Base-by-base conservation (phyloP, 2,113 vertebrate genomes). In the Crotalus tigris region DNA sequence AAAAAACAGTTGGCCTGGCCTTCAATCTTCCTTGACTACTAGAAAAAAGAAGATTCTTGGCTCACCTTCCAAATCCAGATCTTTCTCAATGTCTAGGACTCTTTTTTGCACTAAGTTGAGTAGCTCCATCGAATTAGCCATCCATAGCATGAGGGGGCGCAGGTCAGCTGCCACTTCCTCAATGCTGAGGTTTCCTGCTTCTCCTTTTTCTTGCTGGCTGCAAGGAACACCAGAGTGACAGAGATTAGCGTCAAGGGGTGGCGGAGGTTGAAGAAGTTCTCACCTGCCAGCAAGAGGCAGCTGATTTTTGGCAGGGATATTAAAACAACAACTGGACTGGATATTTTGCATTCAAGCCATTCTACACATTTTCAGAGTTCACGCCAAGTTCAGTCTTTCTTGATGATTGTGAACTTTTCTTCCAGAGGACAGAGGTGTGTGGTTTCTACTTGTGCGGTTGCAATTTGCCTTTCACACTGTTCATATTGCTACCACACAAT, bases 61-160 rank as follows among this genome's bases (percentile, higher is more conserved):
- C 97, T 98, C 95, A 99, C 98, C 98, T 96, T 99, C 98, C 97
- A 98, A 98, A 96, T 99, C 99, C 93, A 98, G 98, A 94, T 99
- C 99, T 94, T 98, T 98, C 95, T 99, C 99, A 98, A 99, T 98
- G 90, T 97, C 96, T 94, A 99, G 97, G 51, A 98, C 98, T 96
- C 98, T 99, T 95, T 98, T 98, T 96, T 99, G 99, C 86, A 99
- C 98, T 92, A 98, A 98, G 96, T 99, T 99, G 13, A 99, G 98
- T 53, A 99, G 98, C 96, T 99, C 99, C 0, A 98, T 99, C 87
- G 99, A 98, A n/a, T 99, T 99, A 88, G 99, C 98, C 99, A 99
- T 98, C 99, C 99, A 99, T 91, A 99, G 98, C 98, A 99, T 98
- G 87, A 99, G 97, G 1, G 99, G 98, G 91, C 97, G 97, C 88